These are phyloP conservation scores for Tetramorium alpestre DNA, from an alignment of 1,140 invertebrate species.

Conservation along the genomic window DNA sequence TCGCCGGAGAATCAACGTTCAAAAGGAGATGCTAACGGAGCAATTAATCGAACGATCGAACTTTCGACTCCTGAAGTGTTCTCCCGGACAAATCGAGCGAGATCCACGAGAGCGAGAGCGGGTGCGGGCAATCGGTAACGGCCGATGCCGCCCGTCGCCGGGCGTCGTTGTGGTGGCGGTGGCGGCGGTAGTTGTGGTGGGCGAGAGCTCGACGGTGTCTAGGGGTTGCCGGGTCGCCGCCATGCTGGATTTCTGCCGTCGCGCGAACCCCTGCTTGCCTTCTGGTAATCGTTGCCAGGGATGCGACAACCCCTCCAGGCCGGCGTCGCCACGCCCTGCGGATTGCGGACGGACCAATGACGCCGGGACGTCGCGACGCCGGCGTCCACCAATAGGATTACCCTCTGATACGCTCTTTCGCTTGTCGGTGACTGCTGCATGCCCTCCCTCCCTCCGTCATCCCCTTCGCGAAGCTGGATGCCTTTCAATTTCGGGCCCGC, in stretches of 20 bases:
- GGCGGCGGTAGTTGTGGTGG: conserved; percentile 33
- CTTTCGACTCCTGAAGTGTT: conserved; percentile 79
- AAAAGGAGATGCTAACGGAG: conserved; percentile 70
- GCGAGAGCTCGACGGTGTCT: conserved; percentile 48
- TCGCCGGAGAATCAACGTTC: conserved; percentile 51
- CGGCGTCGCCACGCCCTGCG: conserved; percentile 78
- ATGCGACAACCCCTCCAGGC: conserved; percentile 59
- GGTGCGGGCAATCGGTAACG: conserved; percentile 59
- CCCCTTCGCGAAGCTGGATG: conserved; percentile 56
- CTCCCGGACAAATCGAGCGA: conserved; percentile 67
- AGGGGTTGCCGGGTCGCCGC: conserved; percentile 72
- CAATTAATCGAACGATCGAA: conserved; percentile 78
- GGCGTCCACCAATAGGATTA: conserved; percentile 86
- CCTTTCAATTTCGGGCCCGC: conserved; percentile 74
- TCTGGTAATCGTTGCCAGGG: conserved; percentile 77
- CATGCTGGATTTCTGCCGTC: conserved; percentile 79
- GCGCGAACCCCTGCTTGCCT: conserved; percentile 70
- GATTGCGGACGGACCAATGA: conserved; percentile 80
- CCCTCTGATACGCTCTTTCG: conserved; percentile 86
- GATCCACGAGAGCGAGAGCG: conserved; percentile 65
- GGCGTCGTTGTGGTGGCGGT: conserved; percentile 23
- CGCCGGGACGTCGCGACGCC: conserved; percentile 82
- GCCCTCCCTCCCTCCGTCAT: conserved; percentile 60
- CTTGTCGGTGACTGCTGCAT: conserved; percentile 80
- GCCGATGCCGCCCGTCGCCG: conserved; percentile 14